Evolutionary conservation across 2,113 vertebrate species (phyloP).

Genomic region (Salvelinus fontinalis): DNA sequence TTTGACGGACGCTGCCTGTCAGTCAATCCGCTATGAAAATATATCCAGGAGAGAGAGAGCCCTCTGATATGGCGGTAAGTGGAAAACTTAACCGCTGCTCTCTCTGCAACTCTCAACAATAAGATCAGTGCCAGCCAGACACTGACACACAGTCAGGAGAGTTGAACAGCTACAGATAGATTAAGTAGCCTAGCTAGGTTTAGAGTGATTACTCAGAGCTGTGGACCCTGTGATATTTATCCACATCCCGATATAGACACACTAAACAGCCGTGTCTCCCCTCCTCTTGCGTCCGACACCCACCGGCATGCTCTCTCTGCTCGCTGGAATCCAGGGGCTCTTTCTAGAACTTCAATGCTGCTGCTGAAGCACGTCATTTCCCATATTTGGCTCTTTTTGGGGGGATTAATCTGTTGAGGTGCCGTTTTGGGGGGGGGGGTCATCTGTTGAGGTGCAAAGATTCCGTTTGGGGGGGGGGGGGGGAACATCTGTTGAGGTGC

Average conservation of each 20-base stretch:
- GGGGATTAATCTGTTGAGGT: not conserved
- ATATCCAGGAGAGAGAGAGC: not conserved
- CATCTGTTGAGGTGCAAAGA: not conserved
- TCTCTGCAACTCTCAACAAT: conserved; percentile 13
- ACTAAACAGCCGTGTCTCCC: conserved; percentile 72
- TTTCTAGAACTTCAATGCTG: conserved; percentile 63
- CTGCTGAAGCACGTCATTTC: conserved; percentile 54
- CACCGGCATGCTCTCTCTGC: not conserved
- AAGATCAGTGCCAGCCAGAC: conserved; percentile 10
- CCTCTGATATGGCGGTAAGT: conserved; percentile 31
- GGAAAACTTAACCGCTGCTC: not conserved
- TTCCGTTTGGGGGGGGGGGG: not conserved
- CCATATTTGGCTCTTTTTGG: conserved; percentile 26
- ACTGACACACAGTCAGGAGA: not conserved
- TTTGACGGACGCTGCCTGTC: conserved; percentile 22
- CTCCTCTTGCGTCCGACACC: conserved; percentile 46
- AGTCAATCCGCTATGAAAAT: conserved; percentile 4
- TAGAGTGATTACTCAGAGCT: conserved; percentile 44
- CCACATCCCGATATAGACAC: conserved; percentile 44
- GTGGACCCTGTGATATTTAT: conserved; percentile 57
- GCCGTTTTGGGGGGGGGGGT: not conserved
- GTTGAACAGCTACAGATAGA: not conserved
- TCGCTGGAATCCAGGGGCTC: conserved; percentile 35
- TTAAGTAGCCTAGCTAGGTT: not conserved
- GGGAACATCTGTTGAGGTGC: not conserved